Percentiles rank a stretch among this genome's conserved stretches.
These are phyloP conservation scores for Tilapia sparmanii DNA, from an alignment of 2,113 vertebrate genomes.

Conservation along the genomic window DNA sequence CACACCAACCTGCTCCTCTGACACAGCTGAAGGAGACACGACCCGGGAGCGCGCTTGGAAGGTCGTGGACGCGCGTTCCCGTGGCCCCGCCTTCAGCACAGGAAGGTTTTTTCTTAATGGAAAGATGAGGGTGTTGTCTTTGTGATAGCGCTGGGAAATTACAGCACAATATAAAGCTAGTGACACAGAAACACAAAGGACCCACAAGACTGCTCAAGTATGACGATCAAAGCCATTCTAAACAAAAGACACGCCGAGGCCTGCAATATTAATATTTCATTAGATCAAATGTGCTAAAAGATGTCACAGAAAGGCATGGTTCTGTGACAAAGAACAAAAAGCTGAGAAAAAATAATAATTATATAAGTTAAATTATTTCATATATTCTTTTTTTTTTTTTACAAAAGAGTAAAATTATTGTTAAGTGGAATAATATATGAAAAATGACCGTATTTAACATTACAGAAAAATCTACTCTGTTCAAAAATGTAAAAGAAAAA, in stretches of 20 bases:
- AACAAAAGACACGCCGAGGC: not conserved
- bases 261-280: not conserved
- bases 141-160: not conserved
- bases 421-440: not conserved
- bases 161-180: not conserved
- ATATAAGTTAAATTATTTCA: not conserved
- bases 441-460: not conserved
- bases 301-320: accelerated
- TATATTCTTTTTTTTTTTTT: not conserved
- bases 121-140: not conserved
- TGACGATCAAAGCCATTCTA: not conserved
- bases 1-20: not conserved
- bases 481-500: not conserved
- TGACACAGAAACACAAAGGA: not conserved
- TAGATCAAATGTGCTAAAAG: not conserved
- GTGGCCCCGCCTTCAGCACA: constrained; percentile 7
- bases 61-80: not conserved
- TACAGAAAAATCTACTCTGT: accelerated
- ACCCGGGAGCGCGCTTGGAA: not conserved
- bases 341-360: not conserved
- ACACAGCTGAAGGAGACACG: not conserved
- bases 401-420: not conserved
- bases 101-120: not conserved
- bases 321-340: not conserved
- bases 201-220: not conserved